Conservation (phyloP, 2,797 vertebrate genomes). For the Poliocrania exsul region DNA sequence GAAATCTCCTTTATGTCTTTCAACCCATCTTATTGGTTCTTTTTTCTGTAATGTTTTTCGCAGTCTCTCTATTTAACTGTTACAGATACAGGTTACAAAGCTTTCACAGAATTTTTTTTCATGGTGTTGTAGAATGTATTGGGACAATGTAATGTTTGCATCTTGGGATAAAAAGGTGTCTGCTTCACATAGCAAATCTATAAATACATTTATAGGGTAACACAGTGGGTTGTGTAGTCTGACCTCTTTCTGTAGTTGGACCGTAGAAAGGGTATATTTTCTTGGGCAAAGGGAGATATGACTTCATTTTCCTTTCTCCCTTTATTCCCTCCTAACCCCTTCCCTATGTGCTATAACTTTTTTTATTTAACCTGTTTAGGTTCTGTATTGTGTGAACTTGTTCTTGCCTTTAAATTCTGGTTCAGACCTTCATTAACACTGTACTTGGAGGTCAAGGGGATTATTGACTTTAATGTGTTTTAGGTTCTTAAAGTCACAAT, state of each 20-base stretch:
- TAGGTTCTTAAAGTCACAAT: background rate
- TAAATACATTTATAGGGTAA: background rate
- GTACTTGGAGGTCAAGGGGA: background rate
- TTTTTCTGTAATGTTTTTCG: background rate
- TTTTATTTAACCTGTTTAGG: background rate
- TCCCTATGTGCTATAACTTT: background rate
- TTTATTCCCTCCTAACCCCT: background rate
- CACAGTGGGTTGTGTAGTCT: background rate
- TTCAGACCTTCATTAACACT: background rate
- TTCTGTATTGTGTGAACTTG: background rate
- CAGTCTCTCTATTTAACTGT: background rate
- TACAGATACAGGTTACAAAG: background rate
- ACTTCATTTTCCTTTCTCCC: background rate
- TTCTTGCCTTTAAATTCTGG: background rate
- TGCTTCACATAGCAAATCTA: background rate
- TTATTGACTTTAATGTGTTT: background rate
- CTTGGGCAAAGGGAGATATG: accelerated
- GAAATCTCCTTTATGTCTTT: background rate
- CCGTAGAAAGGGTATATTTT: background rate
- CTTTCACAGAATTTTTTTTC: background rate
- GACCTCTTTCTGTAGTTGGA: background rate
- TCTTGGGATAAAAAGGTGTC: background rate
- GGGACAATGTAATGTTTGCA: background rate
- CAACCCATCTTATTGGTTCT: background rate
- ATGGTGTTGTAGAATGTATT: background rate